Base-by-base conservation (phyloP, 1,140 invertebrate species). In the Drosophila nigrodunni region DNA sequence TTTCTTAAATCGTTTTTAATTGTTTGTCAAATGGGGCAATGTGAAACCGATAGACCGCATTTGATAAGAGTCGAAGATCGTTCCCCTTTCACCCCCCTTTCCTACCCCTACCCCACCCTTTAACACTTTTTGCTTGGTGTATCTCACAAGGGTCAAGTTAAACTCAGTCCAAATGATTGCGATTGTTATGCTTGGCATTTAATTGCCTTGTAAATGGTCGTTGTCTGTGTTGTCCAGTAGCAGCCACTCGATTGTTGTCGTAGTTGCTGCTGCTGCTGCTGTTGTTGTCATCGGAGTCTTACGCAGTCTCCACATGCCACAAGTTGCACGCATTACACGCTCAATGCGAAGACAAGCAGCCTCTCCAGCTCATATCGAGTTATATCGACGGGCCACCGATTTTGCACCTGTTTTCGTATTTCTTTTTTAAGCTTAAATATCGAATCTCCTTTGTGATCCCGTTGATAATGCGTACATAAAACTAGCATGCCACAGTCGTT, bases 1-100 rank as follows among this genome's bases (percentile, higher is more conserved):
- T 88, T 83, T 89, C 85, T 83, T 88, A 88, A 88, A 88, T 89
- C 80, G 83, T 88, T 89, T 88, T 88, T 88, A 88, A 88, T 88
- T 87, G 83, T 88, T 88, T 88, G 83, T 87, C 83, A 87, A 87
- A 83, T 87, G 71, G 71, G 83, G 83, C 82, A 87, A 87, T 87
- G 83, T 88, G 83, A 83, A 87, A 74, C 85, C 85, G 85, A 88
- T 88, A 89, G 83, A 83, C 77, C 68, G 80, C 80, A 89, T 80
- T 87, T 87, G 83, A 88, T 88, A 88, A 88, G 70, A 75, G 30
- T 34, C 35, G 13, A 46, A 68, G 55, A 43, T 49, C 50, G 2
- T 7, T 13, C 4, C 9, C 15, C 21, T 0, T 13, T 1, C 2
- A n/a, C 25, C n/a, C 5, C 15, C 9, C 6, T 15, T 7, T 10